A percentile compares a stretch with the other conserved stretches of the same genome.
Evolutionary conservation across 1,140 invertebrate species (phyloP).

Genomic region (Branchinecta lynchi): DNA sequence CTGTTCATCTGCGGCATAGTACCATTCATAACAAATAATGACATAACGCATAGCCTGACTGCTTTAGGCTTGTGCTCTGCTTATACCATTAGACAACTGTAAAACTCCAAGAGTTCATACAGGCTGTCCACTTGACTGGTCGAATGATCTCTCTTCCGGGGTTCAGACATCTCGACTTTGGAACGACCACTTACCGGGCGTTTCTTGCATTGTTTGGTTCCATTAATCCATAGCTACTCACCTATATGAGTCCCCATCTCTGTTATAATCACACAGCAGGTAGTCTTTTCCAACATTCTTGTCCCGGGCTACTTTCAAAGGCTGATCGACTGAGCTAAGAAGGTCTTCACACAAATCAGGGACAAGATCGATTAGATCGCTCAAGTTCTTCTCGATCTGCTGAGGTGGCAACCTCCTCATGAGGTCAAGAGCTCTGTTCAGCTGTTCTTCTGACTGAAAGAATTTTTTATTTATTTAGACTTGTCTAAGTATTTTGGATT

Average conservation of each 20-base stretch:
- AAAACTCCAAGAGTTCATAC: too few relatives aligned
- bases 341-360: conserved; percentile 91
- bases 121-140: too few relatives aligned
- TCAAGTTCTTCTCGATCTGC: conserved; percentile 95
- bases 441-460: conserved; percentile 83
- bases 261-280: conserved; percentile 95
- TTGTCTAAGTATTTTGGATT: too few relatives aligned
- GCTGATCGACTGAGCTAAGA: conserved; percentile 94
- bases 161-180: too few relatives aligned
- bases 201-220: too few relatives aligned
- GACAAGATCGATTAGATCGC: conserved; percentile 91
- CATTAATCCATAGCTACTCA: conserved; percentile 26
- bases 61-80: too few relatives aligned
- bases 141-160: too few relatives aligned
- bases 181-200: too few relatives aligned
- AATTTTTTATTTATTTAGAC: neutral
- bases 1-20: too few relatives aligned
- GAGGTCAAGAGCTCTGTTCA: conserved; percentile 95
- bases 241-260: conserved; percentile 97
- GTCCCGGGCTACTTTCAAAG: conserved; percentile 92
- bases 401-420: conserved; percentile 97
- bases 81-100: too few relatives aligned
- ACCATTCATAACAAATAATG: too few relatives aligned
- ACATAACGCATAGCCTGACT: too few relatives aligned
- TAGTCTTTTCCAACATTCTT: conserved; percentile 90